Percentiles rank a stretch among this genome's conserved stretches.
Conservation (phyloP, 2,797 vertebrate genomes). For the Pitangus sulphuratus region DNA sequence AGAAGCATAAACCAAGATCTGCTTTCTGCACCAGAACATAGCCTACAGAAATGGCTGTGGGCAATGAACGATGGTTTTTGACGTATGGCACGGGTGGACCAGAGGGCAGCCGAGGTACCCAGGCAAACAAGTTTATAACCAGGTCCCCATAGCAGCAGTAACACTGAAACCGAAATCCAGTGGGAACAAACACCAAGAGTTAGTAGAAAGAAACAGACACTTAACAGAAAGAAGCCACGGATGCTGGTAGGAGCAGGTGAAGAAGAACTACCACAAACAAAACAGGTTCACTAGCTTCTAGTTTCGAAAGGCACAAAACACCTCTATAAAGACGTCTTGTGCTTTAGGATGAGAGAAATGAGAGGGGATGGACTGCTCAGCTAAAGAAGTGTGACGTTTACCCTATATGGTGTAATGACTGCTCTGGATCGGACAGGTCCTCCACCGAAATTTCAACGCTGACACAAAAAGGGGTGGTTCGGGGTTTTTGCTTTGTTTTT, state of each 20-base stretch:
- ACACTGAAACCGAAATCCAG: not conserved
- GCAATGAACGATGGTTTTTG: not conserved
- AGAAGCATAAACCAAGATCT: not conserved
- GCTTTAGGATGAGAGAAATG: not conserved
- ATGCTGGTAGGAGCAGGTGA: not conserved
- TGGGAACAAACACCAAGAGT: rapidly evolving
- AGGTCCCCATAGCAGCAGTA: not conserved
- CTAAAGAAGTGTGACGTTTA: not conserved
- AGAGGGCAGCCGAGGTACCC: not conserved
- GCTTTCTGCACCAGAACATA: not conserved
- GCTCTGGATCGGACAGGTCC: not conserved
- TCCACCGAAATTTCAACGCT: not conserved
- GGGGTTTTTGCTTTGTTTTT: not conserved
- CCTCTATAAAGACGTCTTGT: not conserved
- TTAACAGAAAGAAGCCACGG: not conserved
- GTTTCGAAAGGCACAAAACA: not conserved
- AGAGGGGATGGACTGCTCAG: not conserved
- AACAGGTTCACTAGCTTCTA: rapidly evolving
- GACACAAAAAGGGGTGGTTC: not conserved
- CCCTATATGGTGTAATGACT: not conserved
- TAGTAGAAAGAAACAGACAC: not conserved
- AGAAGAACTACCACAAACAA: not conserved
- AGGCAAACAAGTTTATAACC: not conserved
- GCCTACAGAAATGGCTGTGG: not conserved
- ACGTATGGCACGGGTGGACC: not conserved